A percentile compares a stretch with the other conserved stretches of the same genome.
These are phyloP conservation scores for Globodera rostochiensis DNA, from an alignment of 1,140 invertebrate species.

Conservation along the genomic window DNA sequence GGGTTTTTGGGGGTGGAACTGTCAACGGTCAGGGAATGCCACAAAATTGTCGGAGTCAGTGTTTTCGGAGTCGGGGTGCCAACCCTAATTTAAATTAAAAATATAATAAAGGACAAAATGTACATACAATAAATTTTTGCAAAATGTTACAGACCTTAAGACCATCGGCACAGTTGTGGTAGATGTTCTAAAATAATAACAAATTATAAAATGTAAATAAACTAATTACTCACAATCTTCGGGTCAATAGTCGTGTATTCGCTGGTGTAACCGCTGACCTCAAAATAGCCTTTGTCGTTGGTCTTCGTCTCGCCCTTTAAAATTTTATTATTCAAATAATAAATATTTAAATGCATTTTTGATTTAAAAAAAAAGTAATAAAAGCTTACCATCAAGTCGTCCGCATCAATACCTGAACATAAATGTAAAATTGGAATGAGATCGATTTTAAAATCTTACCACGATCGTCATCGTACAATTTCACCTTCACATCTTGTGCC, in stretches of 20 bases:
- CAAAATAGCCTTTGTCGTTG: conserved; percentile 50
- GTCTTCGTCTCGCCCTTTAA: conserved; percentile 36
- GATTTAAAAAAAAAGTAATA: background rate
- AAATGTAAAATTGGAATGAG: background rate
- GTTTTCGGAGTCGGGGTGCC: too few species aligned
- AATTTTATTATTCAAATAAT: conserved; percentile 8
- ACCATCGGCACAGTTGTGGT: conserved; percentile 59
- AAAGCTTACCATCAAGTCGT: conserved; percentile 32
- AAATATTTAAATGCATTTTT: background rate
- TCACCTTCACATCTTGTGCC: conserved; percentile 46
- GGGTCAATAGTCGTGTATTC: conserved; percentile 62
- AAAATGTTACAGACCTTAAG: conserved; percentile 33
- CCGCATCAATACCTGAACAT: conserved; percentile 35
- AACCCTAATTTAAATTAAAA: too few species aligned
- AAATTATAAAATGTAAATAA: background rate
- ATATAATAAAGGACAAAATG: too few species aligned
- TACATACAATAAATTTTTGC: too few species aligned
- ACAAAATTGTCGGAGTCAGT: too few species aligned
- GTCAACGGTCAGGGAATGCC: too few species aligned
- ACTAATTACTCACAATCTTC: conserved; percentile 38
- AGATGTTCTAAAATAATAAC: conserved; percentile 45
- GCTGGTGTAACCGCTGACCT: conserved; percentile 52
- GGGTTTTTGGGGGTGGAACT: too few species aligned
- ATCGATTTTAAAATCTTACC: conserved; percentile 25
- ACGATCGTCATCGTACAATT: conserved; percentile 55